Conservation (phyloP, 2,113 vertebrate genomes). For the Eubucco bourcierii region DNA sequence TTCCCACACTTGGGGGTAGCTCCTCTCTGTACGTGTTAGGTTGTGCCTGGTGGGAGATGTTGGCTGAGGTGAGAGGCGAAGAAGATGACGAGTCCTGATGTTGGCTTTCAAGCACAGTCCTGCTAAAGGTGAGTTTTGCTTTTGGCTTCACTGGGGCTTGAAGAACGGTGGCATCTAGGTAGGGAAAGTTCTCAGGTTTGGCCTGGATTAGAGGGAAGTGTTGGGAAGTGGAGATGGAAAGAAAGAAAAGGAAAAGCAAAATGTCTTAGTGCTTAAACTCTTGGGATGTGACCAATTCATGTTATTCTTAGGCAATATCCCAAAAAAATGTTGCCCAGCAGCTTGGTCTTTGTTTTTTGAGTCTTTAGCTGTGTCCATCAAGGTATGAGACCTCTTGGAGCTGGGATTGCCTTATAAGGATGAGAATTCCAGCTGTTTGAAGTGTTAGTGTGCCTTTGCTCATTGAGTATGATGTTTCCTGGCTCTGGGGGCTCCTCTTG, state of each 20-base stretch:
- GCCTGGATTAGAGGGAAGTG: rapidly evolving
- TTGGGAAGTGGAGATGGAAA: background rate
- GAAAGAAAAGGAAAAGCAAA: rapidly evolving
- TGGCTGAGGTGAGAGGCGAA: rapidly evolving
- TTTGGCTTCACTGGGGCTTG: rapidly evolving
- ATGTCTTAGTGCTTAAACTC: rapidly evolving
- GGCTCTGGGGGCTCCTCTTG: background rate
- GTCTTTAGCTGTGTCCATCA: background rate
- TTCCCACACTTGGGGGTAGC: background rate
- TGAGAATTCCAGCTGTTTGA: too few relatives aligned
- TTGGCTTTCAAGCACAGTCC: rapidly evolving
- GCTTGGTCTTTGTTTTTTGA: background rate
- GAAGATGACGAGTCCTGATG: rapidly evolving
- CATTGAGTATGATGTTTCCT: background rate
- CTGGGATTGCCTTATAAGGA: background rate
- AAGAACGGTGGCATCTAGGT: rapidly evolving
- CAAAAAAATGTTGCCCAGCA: too few relatives aligned
- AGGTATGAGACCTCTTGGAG: background rate
- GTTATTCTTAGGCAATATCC: rapidly evolving
- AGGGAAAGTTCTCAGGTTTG: rapidly evolving
- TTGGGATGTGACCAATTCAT: rapidly evolving
- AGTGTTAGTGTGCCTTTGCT: background rate
- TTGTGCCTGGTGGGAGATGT: rapidly evolving
- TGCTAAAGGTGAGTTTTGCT: background rate
- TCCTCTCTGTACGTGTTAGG: background rate